Percentiles rank a stretch among this genome's conserved stretches.
phyloP scores from a whole-genome alignment of 2,888 invertebrate genomes.

The Drosophila pegasa region DNA sequence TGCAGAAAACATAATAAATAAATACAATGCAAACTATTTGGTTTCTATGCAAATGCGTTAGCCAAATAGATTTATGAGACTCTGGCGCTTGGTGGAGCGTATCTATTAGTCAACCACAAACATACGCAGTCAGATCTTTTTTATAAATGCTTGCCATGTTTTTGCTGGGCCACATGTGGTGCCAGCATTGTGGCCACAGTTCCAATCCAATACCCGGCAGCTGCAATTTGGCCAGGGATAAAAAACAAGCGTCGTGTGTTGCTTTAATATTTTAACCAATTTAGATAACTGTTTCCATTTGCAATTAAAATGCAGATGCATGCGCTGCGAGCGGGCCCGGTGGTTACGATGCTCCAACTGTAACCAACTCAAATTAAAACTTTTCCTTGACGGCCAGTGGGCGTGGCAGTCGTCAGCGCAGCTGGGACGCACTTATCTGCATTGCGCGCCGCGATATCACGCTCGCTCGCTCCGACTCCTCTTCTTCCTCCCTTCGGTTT shows the following conservation, averaged over 20 bases:
- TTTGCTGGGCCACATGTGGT: conserved; percentile 30
- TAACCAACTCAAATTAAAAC: conserved; percentile 77
- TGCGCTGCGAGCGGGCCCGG: conserved; percentile 12
- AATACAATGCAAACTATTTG: conserved; percentile 1
- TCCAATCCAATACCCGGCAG: conserved; percentile 10
- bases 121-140: background rate
- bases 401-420: conserved; percentile 54
- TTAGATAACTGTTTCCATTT: conserved; percentile 83
- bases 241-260: conserved; percentile 48
- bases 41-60: conserved; percentile 14
- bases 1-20: background rate
- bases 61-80: conserved; percentile 7
- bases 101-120: background rate
- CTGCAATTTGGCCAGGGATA: conserved; percentile 46
- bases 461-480: conserved; percentile 42
- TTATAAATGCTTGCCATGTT: background rate
- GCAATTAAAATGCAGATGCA: conserved; percentile 82
- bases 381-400: conserved; percentile 68
- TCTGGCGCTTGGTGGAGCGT: conserved; percentile 3
- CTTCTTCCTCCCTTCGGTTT: background rate
- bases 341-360: conserved; percentile 56
- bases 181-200: conserved; percentile 23
- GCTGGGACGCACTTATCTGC: conserved; percentile 72
- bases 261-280: conserved; percentile 81
- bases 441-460: conserved; percentile 72